Evolutionary conservation across 2,888 invertebrate species (phyloP), one percentile per base, ranked within the genome.

Genomic region (Steinernema scapterisci): DNA sequence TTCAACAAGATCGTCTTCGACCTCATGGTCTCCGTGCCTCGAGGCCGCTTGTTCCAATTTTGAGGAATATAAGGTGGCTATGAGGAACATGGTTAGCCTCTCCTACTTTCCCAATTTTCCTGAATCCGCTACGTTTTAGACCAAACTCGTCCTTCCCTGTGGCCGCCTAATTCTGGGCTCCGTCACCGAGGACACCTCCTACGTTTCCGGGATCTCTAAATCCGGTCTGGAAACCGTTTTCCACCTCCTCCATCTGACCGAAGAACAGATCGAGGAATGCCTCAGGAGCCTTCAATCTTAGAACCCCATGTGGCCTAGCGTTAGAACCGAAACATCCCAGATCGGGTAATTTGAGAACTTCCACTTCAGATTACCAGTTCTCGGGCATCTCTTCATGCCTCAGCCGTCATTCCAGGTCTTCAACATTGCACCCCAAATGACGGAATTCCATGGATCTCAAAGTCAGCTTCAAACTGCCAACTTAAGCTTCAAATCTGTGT

Each of bases 81-180:
- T 84, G 13, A 73, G 72, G 27, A 84, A 84, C 73, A 85, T 84
- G 77, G 84, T 84, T 23, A 71, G 81, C n/a, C n/a, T n/a, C n/a
- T n/a, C n/a, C n/a, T n/a, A n/a, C n/a, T n/a, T n/a, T n/a, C n/a
- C n/a, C n/a, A n/a, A n/a, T n/a, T n/a, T n/a, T n/a, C n/a, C n/a
- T n/a, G n/a, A n/a, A n/a, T 9, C 9, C 5, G 38, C 38, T 38
- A 6, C 9, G 9, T 63, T 21, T 63, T 38, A 63, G 63, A 63
- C 70, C 16, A 76, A 75, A 74, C 78, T 85, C 21, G n/a, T 78
- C 11, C 80, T 82, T n/a, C 73, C 80, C 19, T 84, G 84, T 16
- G 85, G 85, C 16, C 77, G 78, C 19, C 81, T 85, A 63, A 78
- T 85, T 16, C 76, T 85, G 70, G 85, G 85, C 7, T 83, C 84